These are phyloP conservation scores for Sycobia sp. DNA, from an alignment of 1,140 invertebrate genomes.

Conservation along the genomic window DNA sequence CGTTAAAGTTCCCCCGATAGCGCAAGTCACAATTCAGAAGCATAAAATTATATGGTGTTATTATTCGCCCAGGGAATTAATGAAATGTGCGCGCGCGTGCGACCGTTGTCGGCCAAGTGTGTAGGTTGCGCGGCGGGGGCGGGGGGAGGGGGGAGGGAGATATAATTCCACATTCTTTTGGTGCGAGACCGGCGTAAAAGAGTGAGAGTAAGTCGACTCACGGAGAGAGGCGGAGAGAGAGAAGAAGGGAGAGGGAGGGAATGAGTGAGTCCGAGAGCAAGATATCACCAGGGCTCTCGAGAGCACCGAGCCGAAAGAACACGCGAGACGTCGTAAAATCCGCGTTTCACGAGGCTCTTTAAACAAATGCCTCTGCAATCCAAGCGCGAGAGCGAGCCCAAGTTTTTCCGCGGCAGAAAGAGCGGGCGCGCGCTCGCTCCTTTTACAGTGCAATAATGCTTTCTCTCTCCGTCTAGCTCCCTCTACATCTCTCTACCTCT, in stretches of 20 bases:
- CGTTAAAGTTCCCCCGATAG: constrained; percentile 3
- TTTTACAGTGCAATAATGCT: constrained; percentile 23
- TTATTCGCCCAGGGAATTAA: constrained; percentile 26
- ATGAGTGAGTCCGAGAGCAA: too few species aligned
- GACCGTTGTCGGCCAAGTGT: too few species aligned
- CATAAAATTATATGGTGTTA: constrained; percentile 31
- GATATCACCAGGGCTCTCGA: neutral
- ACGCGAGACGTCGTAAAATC: constrained; percentile 19
- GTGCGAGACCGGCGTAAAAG: neutral
- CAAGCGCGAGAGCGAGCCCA: too few species aligned
- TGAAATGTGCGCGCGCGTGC: constrained; percentile 18
- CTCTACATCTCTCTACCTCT: too few species aligned
- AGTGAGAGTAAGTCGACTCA: neutral
- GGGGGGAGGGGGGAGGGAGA: constrained; percentile 1
- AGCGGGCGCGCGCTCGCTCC: neutral
- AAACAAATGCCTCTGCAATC: constrained; percentile 21
- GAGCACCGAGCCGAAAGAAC: neutral
- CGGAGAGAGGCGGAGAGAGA: neutral
- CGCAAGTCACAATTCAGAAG: constrained; percentile 25
- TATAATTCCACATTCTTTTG: constrained; percentile 28
- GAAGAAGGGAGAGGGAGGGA: constrained; percentile 1
- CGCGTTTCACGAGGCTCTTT: constrained; percentile 26
- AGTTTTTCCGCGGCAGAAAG: constrained; percentile 11
- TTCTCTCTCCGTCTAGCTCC: too few species aligned
- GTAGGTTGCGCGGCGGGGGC: too few species aligned